phyloP scores from a whole-genome alignment of 2,888 invertebrate species.

The Calameuta filiformis region DNA sequence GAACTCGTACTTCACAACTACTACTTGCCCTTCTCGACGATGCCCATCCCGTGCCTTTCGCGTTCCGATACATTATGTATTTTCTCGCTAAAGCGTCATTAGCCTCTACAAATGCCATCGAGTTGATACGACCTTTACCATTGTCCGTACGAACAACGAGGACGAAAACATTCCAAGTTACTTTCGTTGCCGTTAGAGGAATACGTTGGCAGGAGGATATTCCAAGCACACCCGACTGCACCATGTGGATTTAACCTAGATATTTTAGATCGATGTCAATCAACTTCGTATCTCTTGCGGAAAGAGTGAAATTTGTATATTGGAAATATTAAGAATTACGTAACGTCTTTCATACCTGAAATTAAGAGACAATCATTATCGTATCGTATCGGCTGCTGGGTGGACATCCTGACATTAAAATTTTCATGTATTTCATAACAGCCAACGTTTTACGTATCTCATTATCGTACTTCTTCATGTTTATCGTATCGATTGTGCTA shows the following conservation, averaged over 20 bases:
- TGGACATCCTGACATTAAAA: no score
- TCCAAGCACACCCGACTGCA: not conserved
- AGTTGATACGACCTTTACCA: constrained; percentile 43
- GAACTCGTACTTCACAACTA: constrained; percentile 16
- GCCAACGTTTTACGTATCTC: no score
- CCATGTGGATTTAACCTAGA: not conserved
- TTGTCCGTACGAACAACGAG: constrained; percentile 28
- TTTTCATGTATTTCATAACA: no score
- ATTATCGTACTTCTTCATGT: not conserved
- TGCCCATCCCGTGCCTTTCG: constrained; percentile 34
- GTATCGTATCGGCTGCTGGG: no score
- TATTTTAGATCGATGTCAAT: not conserved
- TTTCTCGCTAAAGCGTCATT: constrained; percentile 45
- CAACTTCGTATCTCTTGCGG: no score
- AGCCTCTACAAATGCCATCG: constrained; percentile 38
- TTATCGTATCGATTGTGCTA: not conserved
- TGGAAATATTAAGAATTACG: not conserved
- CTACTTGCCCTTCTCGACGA: constrained; percentile 5
- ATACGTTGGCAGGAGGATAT: not conserved
- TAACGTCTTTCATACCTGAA: not conserved
- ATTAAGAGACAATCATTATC: not conserved
- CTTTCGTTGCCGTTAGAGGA: not conserved
- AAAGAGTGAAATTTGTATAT: not conserved
- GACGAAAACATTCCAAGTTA: not conserved
- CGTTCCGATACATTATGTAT: constrained; percentile 32